Conservation (phyloP, 1,140 invertebrate genomes). For the Drosophila teissieri region DNA sequence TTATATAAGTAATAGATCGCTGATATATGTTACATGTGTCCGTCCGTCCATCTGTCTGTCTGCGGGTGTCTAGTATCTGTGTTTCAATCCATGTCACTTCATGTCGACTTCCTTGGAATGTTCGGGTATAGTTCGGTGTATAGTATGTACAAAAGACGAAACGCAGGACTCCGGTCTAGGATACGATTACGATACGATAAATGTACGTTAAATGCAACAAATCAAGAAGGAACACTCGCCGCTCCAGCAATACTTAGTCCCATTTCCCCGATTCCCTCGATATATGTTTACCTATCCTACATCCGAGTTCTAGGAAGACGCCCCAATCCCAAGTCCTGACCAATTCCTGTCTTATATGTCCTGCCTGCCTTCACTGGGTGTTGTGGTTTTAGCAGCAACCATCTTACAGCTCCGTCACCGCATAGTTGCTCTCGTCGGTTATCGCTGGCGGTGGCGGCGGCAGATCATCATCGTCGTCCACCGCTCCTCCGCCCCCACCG, state of each 20-base stretch:
- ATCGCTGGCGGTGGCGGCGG: conserved; percentile 82
- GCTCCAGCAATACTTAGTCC: conserved; percentile 16
- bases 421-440: conserved; percentile 83
- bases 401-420: conserved; percentile 83
- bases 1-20: conserved; percentile 53
- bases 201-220: conserved; percentile 41
- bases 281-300: conserved; percentile 30
- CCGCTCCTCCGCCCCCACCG: conserved; percentile 9
- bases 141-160: conserved; percentile 72
- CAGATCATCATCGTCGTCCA: conserved; percentile 77
- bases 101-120: conserved; percentile 1
- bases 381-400: not conserved
- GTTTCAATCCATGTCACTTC: not conserved
- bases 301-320: conserved; percentile 41
- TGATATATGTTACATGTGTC: conserved; percentile 41
- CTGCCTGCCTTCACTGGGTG: not conserved
- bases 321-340: conserved; percentile 19
- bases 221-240: conserved; percentile 48
- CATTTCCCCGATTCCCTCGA: conserved; percentile 3
- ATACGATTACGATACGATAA: conserved; percentile 44
- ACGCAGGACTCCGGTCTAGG: conserved; percentile 48
- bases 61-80: conserved; percentile 23
- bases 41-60: conserved; percentile 29
- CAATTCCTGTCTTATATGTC: conserved; percentile 13
- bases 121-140: conserved; percentile 21